Evolutionary conservation across 2,888 invertebrate species (phyloP).

Genomic region (Busseola fusca): DNA sequence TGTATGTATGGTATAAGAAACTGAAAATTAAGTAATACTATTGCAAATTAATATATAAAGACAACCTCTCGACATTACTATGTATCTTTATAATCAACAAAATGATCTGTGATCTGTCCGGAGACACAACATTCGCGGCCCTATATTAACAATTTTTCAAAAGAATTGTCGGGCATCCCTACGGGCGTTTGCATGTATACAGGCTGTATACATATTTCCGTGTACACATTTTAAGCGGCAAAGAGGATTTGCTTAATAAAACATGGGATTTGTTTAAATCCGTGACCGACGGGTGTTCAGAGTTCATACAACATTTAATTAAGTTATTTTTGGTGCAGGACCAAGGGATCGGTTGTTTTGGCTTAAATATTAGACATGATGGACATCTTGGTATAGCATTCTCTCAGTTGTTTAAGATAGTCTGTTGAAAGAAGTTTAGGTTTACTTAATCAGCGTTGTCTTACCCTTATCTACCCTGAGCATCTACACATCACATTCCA

Average conservation of each 20-base stretch:
- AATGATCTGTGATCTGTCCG: neutral
- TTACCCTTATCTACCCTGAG: too few species aligned
- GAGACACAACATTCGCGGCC: neutral
- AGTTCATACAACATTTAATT: conserved; percentile 47
- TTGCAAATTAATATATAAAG: neutral
- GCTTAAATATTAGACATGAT: neutral
- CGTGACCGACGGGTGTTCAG: conserved; percentile 46
- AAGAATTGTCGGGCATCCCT: conserved; percentile 29
- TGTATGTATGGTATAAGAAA: too few species aligned
- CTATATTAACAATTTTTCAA: neutral
- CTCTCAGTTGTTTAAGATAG: neutral
- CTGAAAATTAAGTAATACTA: neutral
- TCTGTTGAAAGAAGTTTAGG: neutral
- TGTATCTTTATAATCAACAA: neutral
- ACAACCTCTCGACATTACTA: neutral
- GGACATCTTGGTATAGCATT: neutral
- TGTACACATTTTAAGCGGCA: conserved; percentile 52
- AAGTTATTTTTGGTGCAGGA: conserved; percentile 24
- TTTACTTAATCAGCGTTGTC: neutral
- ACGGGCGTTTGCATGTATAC: neutral
- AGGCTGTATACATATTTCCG: conserved; percentile 25
- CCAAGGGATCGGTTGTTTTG: neutral
- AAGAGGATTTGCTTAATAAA: conserved; percentile 71
- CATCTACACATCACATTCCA: too few species aligned
- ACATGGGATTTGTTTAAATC: conserved; percentile 63